Evolutionary conservation across 2,113 vertebrate genomes (phyloP).

Genomic region (Parotia lawesii): DNA sequence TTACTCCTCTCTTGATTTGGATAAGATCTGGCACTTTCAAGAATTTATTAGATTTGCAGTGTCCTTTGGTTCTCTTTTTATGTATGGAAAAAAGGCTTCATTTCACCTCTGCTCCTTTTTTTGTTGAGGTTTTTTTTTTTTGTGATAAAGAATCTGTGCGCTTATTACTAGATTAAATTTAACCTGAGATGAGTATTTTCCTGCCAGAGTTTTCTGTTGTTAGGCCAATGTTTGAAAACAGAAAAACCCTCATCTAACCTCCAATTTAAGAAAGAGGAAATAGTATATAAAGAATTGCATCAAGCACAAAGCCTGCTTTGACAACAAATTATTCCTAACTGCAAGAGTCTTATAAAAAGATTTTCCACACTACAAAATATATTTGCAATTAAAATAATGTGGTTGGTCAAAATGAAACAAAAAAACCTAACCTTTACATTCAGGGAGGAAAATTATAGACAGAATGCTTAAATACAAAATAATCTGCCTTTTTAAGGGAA

Average conservation of each 20-base stretch:
- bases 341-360: neutral
- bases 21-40: slow-evolving; percentile 18
- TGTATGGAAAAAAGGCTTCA: neutral
- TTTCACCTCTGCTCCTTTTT: neutral
- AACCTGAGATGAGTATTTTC: neutral
- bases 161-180: neutral
- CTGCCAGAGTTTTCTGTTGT: neutral
- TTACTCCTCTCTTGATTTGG: neutral
- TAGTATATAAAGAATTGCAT: neutral
- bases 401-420: neutral
- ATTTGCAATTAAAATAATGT: neutral
- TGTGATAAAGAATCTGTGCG: neutral
- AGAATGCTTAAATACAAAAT: neutral
- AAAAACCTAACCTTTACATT: neutral
- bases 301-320: neutral
- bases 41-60: neutral
- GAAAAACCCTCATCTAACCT: neutral
- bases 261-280: neutral
- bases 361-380: neutral
- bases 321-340: neutral
- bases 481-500: neutral
- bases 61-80: neutral
- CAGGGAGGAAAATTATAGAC: neutral
- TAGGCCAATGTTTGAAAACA: neutral
- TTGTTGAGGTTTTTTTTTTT: too few species aligned